Conservation (phyloP, 2,113 vertebrate species). For the Oreochromis spilurus region DNA sequence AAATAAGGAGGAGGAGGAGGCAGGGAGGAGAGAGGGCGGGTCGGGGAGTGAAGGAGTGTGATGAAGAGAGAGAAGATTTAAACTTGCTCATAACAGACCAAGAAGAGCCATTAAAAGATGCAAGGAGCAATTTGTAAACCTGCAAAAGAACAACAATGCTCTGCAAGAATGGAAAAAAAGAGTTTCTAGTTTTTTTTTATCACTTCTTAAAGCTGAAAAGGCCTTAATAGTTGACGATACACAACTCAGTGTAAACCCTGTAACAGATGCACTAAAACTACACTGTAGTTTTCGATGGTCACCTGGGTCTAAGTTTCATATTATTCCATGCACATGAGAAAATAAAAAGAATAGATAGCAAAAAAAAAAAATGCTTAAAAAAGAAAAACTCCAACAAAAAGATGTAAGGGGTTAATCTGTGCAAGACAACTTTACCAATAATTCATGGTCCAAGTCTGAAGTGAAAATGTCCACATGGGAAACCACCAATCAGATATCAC, state of each 20-base stretch:
- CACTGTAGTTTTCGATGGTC: background rate
- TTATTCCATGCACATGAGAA: background rate
- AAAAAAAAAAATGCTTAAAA: background rate
- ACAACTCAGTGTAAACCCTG: background rate
- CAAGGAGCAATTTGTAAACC: conserved; percentile 59
- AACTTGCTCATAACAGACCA: conserved; percentile 46
- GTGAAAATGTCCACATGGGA: conserved; percentile 30
- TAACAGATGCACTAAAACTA: background rate
- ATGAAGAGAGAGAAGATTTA: conserved; percentile 56
- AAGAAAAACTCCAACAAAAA: background rate
- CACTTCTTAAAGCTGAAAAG: background rate
- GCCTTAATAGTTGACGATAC: background rate
- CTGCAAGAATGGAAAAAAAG: background rate
- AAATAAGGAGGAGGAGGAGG: conserved; percentile 63
- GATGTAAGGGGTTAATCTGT: conserved; percentile 31
- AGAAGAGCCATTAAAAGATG: conserved; percentile 54
- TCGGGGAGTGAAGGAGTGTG: conserved; percentile 28
- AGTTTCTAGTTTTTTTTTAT: background rate
- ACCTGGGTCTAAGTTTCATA: background rate
- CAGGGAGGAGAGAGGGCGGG: conserved; percentile 45
- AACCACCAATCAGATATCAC: background rate
- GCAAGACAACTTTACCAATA: conserved; percentile 39
- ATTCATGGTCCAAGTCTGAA: background rate
- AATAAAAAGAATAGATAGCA: background rate
- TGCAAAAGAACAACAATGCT: conserved; percentile 36